These are phyloP conservation scores for Etheostoma spectabile DNA, from an alignment of 2,113 vertebrate genomes.

Conservation along the genomic window DNA sequence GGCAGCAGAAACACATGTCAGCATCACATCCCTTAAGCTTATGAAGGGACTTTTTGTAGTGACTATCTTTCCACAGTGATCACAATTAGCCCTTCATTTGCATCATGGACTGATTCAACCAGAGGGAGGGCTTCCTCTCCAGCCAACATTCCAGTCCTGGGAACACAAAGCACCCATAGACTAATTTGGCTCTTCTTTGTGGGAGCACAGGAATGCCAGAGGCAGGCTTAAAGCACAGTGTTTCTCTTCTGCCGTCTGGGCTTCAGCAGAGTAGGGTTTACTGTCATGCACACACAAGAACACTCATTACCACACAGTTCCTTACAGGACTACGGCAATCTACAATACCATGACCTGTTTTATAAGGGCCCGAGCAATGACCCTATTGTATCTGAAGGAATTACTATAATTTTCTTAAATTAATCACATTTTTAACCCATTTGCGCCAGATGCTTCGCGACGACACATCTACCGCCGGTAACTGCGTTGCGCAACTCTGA, in stretches of 20 bases:
- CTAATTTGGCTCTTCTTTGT: conserved; percentile 2
- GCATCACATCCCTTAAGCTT: too few species aligned
- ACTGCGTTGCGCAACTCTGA: too few species aligned
- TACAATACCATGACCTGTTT: neutral
- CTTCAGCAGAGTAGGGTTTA: neutral
- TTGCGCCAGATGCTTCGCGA: too few species aligned
- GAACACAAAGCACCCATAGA: conserved; percentile 22
- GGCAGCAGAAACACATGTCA: too few species aligned
- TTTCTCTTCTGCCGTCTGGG: neutral
- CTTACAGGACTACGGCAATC: neutral
- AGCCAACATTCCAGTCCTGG: neutral
- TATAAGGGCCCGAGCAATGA: too few species aligned
- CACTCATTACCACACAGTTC: neutral
- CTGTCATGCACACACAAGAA: neutral
- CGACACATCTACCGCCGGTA: too few species aligned
- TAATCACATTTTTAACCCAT: too few species aligned
- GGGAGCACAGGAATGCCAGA: conserved; percentile 25
- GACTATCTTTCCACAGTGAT: neutral
- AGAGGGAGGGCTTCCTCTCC: conserved; percentile 8
- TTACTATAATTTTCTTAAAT: too few species aligned
- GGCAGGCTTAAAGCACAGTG: neutral
- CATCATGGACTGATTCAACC: neutral
- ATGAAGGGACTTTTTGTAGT: too few species aligned
- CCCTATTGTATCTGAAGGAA: too few species aligned
- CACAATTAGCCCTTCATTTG: neutral